Percentiles rank a stretch among this genome's conserved stretches.
Evolutionary conservation across 2,113 vertebrate genomes (phyloP).

Genomic region (Eonycteris spelaea): DNA sequence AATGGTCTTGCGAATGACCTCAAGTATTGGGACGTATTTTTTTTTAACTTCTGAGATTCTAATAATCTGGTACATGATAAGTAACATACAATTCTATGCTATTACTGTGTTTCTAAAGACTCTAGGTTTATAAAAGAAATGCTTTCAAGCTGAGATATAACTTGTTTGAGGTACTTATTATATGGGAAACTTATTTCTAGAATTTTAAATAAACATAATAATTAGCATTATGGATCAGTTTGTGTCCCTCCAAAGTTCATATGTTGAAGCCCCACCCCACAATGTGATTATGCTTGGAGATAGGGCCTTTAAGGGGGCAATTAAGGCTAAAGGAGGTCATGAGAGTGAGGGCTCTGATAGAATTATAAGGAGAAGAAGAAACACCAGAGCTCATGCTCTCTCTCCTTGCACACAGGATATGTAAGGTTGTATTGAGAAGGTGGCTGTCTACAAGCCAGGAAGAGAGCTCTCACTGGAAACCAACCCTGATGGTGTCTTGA

Average conservation of each 20-base stretch:
- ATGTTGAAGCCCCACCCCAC: not conserved
- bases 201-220: not conserved
- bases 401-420: not conserved
- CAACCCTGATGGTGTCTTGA: not conserved
- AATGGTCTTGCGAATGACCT: not conserved
- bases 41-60: constrained; percentile 1
- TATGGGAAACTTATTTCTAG: not conserved
- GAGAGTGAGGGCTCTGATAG: not conserved
- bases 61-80: not conserved
- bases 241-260: not conserved
- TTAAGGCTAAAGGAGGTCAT: not conserved
- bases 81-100: not conserved
- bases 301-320: not conserved
- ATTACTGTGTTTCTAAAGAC: not conserved
- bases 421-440: not conserved
- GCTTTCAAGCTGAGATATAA: not conserved
- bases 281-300: not conserved
- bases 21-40: not conserved
- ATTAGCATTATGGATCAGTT: not conserved
- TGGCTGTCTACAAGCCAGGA: not conserved
- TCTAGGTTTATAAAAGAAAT: not conserved
- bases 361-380: not conserved
- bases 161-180: not conserved
- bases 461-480: not conserved
- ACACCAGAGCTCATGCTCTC: not conserved